Evolutionary conservation across 2,888 invertebrate species (phyloP).

Genomic region (Pemphredon lugubris): DNA sequence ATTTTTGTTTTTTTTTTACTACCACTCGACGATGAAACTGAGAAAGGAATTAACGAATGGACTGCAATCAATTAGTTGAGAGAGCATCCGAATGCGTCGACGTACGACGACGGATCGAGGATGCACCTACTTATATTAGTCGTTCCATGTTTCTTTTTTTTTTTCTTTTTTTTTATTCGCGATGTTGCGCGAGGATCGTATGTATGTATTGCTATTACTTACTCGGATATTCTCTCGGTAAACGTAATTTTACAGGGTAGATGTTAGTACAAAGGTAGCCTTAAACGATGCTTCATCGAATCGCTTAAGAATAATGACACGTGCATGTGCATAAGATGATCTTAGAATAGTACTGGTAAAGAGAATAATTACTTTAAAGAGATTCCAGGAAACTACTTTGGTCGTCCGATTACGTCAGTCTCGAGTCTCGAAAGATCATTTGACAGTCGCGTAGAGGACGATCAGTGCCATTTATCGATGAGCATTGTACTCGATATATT

Average conservation of each 20-base stretch:
- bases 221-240: too few relatives aligned
- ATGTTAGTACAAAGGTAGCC: slow-evolving; percentile 31
- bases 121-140: too few relatives aligned
- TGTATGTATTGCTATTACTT: too few relatives aligned
- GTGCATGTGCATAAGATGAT: not conserved
- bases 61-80: too few relatives aligned
- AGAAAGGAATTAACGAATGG: too few relatives aligned
- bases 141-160: too few relatives aligned
- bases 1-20: too few relatives aligned
- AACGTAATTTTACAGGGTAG: slow-evolving; percentile 37
- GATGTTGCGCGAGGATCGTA: too few relatives aligned
- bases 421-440: slow-evolving; percentile 1
- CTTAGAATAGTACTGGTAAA: not conserved
- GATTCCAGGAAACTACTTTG: slow-evolving; percentile 17
- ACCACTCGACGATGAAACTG: too few relatives aligned
- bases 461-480: slow-evolving; percentile 34
- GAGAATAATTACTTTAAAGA: slow-evolving; percentile 13
- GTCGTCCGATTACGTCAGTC: not conserved
- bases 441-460: slow-evolving; percentile 12
- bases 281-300: not conserved
- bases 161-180: too few relatives aligned
- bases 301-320: not conserved
- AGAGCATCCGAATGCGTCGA: too few relatives aligned
- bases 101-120: too few relatives aligned
- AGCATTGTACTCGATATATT: not conserved